A percentile compares a stretch with the other conserved stretches of the same genome.
Evolutionary conservation across 1,140 invertebrate genomes (phyloP).

Genomic region (Brachionus calyciflorus): DNA sequence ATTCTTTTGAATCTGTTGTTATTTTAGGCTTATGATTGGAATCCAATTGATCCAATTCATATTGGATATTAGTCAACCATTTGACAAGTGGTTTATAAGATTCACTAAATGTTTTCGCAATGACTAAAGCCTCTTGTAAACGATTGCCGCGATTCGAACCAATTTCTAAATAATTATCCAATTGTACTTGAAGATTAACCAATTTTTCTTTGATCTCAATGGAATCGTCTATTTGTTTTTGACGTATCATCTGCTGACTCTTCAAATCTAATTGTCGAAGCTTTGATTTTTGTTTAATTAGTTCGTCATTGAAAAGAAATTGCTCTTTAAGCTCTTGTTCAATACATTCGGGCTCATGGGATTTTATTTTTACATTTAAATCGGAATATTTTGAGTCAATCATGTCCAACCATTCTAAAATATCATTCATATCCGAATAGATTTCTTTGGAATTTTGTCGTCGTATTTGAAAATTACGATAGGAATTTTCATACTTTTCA

Average conservation of each 20-base stretch:
- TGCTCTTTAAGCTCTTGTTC: constrained; percentile 5
- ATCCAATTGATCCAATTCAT: background rate
- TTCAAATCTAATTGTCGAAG: background rate
- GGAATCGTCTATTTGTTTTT: background rate
- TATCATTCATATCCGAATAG: constrained; percentile 13
- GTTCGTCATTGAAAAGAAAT: background rate
- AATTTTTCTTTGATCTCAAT: constrained; percentile 42
- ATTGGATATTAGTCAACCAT: background rate
- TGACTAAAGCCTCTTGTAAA: constrained; percentile 5
- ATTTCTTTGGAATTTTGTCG: background rate
- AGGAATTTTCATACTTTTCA: background rate
- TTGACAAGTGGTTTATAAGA: background rate
- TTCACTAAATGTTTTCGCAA: background rate
- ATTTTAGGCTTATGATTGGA: background rate
- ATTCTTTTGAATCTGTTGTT: background rate
- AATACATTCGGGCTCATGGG: background rate
- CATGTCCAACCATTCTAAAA: constrained; percentile 26
- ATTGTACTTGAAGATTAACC: constrained; percentile 6
- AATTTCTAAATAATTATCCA: background rate
- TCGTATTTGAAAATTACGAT: background rate
- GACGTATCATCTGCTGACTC: constrained; percentile 28
- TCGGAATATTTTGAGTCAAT: constrained; percentile 11
- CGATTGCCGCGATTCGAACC: background rate
- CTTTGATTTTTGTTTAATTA: background rate
- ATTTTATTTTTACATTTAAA: background rate